Base-by-base conservation (phyloP, 2,113 vertebrate genomes). In the Podarcis muralis region DNA sequence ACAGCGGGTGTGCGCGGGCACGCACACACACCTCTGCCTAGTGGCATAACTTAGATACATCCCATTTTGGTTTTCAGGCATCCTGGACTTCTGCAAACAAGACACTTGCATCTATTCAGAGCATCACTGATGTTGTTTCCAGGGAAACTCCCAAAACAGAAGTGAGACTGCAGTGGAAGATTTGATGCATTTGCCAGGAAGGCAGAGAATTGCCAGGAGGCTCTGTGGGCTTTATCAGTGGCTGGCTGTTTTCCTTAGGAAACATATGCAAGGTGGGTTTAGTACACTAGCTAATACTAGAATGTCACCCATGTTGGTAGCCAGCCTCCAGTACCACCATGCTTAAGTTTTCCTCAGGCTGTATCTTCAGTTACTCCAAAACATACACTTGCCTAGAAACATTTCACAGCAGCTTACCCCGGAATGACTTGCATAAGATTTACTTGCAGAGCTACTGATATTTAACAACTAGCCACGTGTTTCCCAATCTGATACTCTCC, bases 11-110 rank as follows among this genome's bases (percentile, higher is more conserved):
- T 6, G 4, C 30, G 13, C 40, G n/a, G n/a, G 6, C 6, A 1
- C 43, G 3, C 43, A 7, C 40, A 48, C 43, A 48, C 43, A 48
- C 43, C 9, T 1, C 9, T 16, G 27, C 16, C 25, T 18, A 66
- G 23, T 1, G 15, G 53, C 13, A 37, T 23, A 6, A 8, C 83
- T n/a, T 23, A 66, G 80, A 8, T 82, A 0, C 37, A 18, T 89
- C 86, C 87, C 25, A 89, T 74, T 27, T 53, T 93, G 53, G 1
- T 93, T 95, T 93, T 32, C 75, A 97, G 96, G 90, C 32, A 94
- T 96, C 88, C 92, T 97, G 66, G 92, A 96, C 76, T 96, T 96
- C 91, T 97, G 96, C 94, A 94, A 85, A 66, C 93, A 92, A n/a
- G 94, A 95, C 66, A 90, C 93, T 89, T 97, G 96, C n/a, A 85